phyloP scores from a whole-genome alignment of 2,113 vertebrate genomes.

The Zosterops hypoxanthus region DNA sequence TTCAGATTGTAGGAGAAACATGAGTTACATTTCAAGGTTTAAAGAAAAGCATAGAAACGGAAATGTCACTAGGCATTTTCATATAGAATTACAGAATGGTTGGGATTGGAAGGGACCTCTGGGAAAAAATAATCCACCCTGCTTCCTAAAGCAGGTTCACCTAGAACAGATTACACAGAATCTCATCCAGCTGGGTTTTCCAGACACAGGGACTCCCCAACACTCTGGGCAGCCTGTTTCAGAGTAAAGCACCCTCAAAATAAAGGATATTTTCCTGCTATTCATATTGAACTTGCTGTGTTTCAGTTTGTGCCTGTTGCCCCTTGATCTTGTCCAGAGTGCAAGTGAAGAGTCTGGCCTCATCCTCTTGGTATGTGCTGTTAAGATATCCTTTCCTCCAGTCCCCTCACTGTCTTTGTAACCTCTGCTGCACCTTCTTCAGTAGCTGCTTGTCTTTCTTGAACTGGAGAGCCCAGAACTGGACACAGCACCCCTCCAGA shows the following conservation, averaged over 20 bases:
- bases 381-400: not conserved
- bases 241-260: not conserved
- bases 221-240: not conserved
- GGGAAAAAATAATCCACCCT: not conserved
- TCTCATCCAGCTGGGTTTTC: not conserved
- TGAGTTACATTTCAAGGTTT: not conserved
- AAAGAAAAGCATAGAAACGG: not conserved
- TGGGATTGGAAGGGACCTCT: not conserved
- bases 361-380: not conserved
- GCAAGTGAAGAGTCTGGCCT: not conserved
- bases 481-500: not conserved
- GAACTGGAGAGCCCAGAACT: not conserved
- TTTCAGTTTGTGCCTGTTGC: not conserved
- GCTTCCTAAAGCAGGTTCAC: not conserved
- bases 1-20: not conserved
- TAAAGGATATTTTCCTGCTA: not conserved
- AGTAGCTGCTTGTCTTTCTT: not conserved
- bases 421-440: not conserved
- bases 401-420: not conserved
- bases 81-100: not conserved
- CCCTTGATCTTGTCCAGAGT: not conserved
- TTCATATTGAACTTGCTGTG: not conserved
- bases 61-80: not conserved
- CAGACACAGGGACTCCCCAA: too few species aligned
- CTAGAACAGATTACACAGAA: not conserved